A percentile compares a stretch with the other conserved stretches of the same genome.
phyloP scores from a whole-genome alignment of 2,797 vertebrate species.

The Peromyscus melanophrys region DNA sequence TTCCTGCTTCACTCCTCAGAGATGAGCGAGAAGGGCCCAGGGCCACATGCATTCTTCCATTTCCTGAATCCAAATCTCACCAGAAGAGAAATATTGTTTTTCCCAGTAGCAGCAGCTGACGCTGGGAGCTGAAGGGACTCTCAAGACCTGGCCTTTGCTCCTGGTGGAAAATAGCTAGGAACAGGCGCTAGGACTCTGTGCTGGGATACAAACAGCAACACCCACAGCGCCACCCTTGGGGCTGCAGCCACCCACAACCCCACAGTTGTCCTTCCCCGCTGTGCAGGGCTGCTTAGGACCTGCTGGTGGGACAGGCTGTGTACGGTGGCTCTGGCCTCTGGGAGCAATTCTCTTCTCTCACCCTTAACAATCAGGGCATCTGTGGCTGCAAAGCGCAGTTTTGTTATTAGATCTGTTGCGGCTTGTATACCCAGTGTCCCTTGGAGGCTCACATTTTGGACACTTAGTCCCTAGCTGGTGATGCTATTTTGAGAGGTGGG shows the following conservation, averaged over 20 bases:
- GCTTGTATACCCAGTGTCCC: not conserved
- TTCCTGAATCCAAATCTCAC: not conserved
- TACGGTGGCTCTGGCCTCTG: not conserved
- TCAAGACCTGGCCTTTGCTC: conserved; percentile 47
- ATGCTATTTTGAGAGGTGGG: not conserved
- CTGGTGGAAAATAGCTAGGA: conserved; percentile 58
- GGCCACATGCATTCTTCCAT: not conserved
- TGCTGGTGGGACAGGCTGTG: not conserved
- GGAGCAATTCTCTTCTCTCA: not conserved
- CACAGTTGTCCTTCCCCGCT: not conserved
- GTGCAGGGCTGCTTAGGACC: not conserved
- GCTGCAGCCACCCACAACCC: not conserved
- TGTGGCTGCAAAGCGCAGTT: not conserved
- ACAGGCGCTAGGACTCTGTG: conserved; percentile 36
- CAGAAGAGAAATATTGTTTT: not conserved
- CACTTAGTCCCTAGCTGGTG: not conserved
- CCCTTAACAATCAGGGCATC: not conserved
- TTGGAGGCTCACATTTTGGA: not conserved
- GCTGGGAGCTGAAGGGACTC: not conserved
- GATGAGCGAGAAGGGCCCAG: not conserved
- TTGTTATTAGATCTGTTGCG: not conserved
- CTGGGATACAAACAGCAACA: conserved; percentile 54
- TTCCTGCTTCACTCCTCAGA: not conserved
- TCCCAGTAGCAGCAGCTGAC: not conserved
- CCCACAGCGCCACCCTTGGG: not conserved